Percentiles rank a stretch among this genome's conserved stretches.
phyloP scores from a whole-genome alignment of 2,113 vertebrate species.

The Platysteira castanea region DNA sequence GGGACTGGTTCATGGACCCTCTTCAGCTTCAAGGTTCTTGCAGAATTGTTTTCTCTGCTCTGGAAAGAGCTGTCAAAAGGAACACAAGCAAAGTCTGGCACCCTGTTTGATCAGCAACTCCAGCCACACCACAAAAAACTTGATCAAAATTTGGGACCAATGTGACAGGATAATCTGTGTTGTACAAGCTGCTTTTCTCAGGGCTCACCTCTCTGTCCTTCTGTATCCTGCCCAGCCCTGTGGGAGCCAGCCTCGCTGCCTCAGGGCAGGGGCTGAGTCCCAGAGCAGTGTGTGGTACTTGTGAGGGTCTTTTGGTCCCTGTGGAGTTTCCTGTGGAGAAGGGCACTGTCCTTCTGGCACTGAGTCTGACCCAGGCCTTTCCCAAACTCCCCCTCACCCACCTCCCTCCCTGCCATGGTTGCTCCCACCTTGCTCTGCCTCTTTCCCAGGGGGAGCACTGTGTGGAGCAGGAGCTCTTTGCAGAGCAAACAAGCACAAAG shows the following conservation, averaged over 20 bases:
- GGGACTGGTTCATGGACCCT: not conserved
- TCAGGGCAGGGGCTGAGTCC: accelerated
- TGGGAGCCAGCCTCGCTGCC: not conserved
- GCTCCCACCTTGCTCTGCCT: not conserved
- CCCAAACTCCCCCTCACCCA: no score
- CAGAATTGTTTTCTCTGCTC: not conserved
- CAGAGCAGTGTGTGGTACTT: not conserved
- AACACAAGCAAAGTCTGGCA: not conserved
- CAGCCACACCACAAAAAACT: not conserved
- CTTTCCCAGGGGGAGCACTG: not conserved
- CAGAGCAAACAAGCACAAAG: not conserved
- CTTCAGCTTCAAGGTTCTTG: not conserved
- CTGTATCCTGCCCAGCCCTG: not conserved
- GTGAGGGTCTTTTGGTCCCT: not conserved
- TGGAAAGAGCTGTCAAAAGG: not conserved
- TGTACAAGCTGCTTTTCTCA: not conserved
- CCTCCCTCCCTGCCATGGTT: accelerated
- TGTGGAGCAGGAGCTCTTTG: not conserved
- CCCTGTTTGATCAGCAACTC: not conserved
- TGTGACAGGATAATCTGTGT: not conserved
- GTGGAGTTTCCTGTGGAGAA: not conserved
- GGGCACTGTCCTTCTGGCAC: not conserved
- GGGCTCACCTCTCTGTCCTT: not conserved
- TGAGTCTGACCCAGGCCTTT: not conserved
- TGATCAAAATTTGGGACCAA: not conserved